Conservation (phyloP, 2,797 vertebrate species). For the Argyrosomus regius region DNA sequence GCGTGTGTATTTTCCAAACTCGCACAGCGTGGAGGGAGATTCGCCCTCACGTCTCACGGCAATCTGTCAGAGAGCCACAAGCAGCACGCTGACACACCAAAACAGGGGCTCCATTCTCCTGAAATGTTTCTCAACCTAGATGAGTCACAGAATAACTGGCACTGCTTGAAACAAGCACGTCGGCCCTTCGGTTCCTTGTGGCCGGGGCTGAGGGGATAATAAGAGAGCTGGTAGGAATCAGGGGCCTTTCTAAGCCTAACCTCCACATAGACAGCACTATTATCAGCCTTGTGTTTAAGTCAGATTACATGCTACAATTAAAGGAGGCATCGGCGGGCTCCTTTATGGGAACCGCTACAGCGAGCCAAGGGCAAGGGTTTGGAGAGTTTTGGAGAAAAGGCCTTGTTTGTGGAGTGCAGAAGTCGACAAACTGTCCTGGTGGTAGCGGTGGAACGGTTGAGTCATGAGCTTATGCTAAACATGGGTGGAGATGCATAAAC, state of each 20-base stretch:
- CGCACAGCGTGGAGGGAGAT: slow-evolving; percentile 67
- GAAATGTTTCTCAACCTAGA: slow-evolving; percentile 75
- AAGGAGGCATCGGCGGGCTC: slow-evolving; percentile 74
- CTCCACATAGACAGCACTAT: slow-evolving; percentile 82
- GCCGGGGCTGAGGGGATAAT: slow-evolving; percentile 84
- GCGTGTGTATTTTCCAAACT: slow-evolving; percentile 78
- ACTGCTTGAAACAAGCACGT: slow-evolving; percentile 78
- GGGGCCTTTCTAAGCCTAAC: slow-evolving; percentile 83
- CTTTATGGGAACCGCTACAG: slow-evolving; percentile 70
- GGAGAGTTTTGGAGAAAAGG: slow-evolving; percentile 66
- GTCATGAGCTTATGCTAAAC: slow-evolving; percentile 80
- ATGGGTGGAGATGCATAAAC: slow-evolving; percentile 81
- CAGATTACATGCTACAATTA: slow-evolving; percentile 84
- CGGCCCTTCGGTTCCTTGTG: slow-evolving; percentile 75
- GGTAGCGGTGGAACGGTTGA: slow-evolving; percentile 72
- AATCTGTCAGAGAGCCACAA: slow-evolving; percentile 79
- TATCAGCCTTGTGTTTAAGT: slow-evolving; percentile 86
- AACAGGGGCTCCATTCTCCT: slow-evolving; percentile 79
- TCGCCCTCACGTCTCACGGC: slow-evolving; percentile 73
- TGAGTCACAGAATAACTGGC: slow-evolving; percentile 82
- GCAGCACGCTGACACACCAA: slow-evolving; percentile 74
- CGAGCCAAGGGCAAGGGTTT: slow-evolving; percentile 59
- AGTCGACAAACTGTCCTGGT: slow-evolving; percentile 61
- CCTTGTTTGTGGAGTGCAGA: slow-evolving; percentile 66
- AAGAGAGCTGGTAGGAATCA: slow-evolving; percentile 83